Percentiles rank a stretch among this genome's conserved stretches.
These are phyloP conservation scores for Ammospiza caudacuta DNA, from an alignment of 2,113 vertebrate species.

Conservation along the genomic window DNA sequence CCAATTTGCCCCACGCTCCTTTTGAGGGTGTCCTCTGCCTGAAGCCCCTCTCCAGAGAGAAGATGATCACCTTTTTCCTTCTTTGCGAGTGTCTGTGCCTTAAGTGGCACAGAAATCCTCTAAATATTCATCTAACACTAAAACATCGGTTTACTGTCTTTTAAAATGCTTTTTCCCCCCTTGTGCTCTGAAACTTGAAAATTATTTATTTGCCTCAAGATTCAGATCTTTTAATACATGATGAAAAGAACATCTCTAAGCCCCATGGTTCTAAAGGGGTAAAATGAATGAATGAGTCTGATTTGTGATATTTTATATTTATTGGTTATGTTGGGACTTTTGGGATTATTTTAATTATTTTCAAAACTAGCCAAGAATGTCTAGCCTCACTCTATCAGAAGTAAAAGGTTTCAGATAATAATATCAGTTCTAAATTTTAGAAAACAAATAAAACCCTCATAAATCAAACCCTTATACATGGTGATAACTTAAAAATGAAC, in stretches of 20 bases:
- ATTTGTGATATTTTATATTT: not conserved
- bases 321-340: not conserved
- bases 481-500: not conserved
- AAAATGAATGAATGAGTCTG: not conserved
- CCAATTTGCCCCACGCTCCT: not conserved
- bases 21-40: not conserved
- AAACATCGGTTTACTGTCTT: not conserved
- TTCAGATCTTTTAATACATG: not conserved
- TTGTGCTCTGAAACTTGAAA: not conserved
- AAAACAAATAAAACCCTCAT: not conserved
- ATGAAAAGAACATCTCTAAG: not conserved
- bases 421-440: not conserved
- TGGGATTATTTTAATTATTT: not conserved
- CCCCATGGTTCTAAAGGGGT: not conserved
- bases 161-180: not conserved
- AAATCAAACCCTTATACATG: not conserved
- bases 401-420: not conserved
- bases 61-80: not conserved
- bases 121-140: not conserved
- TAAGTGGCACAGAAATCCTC: not conserved
- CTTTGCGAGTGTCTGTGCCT: not conserved
- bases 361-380: not conserved
- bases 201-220: not conserved
- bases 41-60: not conserved
- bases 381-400: not conserved